Percentiles rank a stretch among this genome's conserved stretches.
Conservation (phyloP, 2,113 vertebrate genomes). For the Peromyscus maniculatus region DNA sequence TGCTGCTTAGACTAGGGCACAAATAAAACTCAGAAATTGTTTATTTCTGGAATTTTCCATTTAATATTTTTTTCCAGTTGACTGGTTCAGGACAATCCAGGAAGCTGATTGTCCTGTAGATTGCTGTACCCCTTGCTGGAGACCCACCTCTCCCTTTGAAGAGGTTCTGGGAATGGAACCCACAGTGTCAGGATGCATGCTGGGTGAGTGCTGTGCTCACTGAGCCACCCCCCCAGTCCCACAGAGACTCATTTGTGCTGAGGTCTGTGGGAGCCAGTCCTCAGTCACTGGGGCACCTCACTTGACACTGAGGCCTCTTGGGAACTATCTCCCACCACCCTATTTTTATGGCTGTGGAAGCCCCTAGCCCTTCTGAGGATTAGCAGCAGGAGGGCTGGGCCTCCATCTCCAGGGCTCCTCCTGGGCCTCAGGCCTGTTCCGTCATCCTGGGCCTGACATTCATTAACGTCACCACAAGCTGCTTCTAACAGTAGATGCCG, state of each 20-base stretch:
- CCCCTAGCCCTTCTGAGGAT: not conserved
- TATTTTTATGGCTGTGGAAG: not conserved
- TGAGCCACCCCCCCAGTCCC: not conserved
- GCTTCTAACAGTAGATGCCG: not conserved
- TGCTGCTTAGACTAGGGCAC: not conserved
- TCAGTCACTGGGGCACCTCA: not conserved
- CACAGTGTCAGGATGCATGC: not conserved
- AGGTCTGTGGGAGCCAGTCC: not conserved
- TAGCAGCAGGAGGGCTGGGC: not conserved
- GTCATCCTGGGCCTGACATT: not conserved
- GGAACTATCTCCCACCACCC: not conserved
- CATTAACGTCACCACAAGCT: not conserved
- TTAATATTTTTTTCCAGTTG: not conserved
- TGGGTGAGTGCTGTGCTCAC: not conserved
- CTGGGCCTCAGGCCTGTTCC: not conserved
- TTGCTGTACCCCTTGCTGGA: not conserved
- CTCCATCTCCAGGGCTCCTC: not conserved
- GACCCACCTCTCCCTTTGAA: not conserved
- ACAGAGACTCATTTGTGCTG: not conserved
- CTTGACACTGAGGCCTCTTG: not conserved
- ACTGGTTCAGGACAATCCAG: not conserved
- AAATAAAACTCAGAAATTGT: not conserved
- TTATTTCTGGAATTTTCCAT: conserved; percentile 20
- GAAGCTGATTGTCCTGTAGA: too few species aligned
- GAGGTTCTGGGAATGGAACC: too few species aligned